Evolutionary conservation across 2,797 vertebrate species (phyloP).

Genomic region (Percopsis omiscomaycus): DNA sequence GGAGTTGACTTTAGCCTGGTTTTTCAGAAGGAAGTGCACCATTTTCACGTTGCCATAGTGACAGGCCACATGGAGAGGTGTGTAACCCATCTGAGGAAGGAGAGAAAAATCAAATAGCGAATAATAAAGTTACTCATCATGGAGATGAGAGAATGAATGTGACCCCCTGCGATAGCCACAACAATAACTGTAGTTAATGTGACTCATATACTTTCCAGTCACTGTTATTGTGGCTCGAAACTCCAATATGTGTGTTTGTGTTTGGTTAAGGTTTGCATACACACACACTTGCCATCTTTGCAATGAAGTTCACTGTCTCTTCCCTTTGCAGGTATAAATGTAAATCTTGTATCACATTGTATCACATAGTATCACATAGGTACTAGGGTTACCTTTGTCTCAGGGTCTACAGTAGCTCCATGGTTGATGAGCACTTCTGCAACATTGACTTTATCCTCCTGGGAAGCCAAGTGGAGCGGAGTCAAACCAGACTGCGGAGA

Average conservation of each 20-base stretch:
- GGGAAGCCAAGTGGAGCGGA: conserved; percentile 92
- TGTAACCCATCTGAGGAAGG: conserved; percentile 88
- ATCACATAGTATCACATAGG: too few species aligned
- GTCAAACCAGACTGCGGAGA: conserved; percentile 88
- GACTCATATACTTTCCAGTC: too few species aligned
- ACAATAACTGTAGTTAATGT: too few species aligned
- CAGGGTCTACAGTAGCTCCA: conserved; percentile 84
- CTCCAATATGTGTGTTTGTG: too few species aligned
- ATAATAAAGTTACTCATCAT: not conserved
- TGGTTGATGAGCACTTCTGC: conserved; percentile 95
- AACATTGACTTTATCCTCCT: conserved; percentile 95
- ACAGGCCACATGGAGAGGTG: conserved; percentile 94
- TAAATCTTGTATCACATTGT: too few species aligned
- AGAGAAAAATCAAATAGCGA: not conserved
- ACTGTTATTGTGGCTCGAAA: too few species aligned
- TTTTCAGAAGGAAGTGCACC: conserved; percentile 93
- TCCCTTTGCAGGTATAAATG: too few species aligned
- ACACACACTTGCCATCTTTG: too few species aligned
- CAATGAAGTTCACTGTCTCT: too few species aligned
- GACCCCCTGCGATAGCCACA: too few species aligned
- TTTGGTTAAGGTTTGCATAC: too few species aligned
- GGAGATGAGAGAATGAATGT: not conserved
- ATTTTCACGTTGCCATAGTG: conserved; percentile 98
- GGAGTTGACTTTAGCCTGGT: conserved; percentile 91
- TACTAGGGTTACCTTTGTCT: conserved; percentile 87